Base-by-base conservation (phyloP, 2,797 vertebrate genomes). In the Hydrolagus colliei region DNA sequence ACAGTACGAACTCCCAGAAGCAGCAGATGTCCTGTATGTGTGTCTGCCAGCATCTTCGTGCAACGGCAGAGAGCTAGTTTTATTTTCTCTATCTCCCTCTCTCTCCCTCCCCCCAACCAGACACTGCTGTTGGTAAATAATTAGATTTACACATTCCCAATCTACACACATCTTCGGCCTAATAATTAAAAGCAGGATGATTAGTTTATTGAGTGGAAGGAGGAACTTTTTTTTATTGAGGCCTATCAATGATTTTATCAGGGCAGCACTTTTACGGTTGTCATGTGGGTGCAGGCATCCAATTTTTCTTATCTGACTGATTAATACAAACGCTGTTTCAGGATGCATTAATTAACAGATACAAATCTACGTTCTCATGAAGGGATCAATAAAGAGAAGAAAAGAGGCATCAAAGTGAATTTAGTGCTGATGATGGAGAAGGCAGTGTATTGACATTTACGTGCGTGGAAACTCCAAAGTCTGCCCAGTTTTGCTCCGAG, bases 341-440 rank as follows among this genome's bases (percentile, higher is more conserved):
- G 97, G 97, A 98, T 95, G 97, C 98, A 99, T 99, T 99, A 98
- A 99, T 99, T 99, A 99, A 99, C 98, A 99, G 98, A 99, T 99
- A 99, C 95, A 96, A 96, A 97, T 97, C 96, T 97, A 96, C 96
- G 94, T 97, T 98, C 97, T 98, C 97, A 98, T 98, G 97, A 94
- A 96, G 94, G 93, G 96, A 99, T 99, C 98, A 95, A 99, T 99
- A 96, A 93, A 87, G 93, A 95, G 96, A 98, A 99, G 98, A 99
- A 98, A 98, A 97, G 97, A 97, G 96, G 97, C 97, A 96, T 99
- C 97, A 97, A 96, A 98, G 97, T 96, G 97, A 99, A 99, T 99
- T 99, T 99, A 98, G 96, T 97, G 96, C 97, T 96, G 96, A 97
- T 98, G 97, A 99, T 97, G 96, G 97, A 98, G 96, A 96, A 97